phyloP scores from a whole-genome alignment of 2,797 vertebrate species.

The Leucoraja ocellata region DNA sequence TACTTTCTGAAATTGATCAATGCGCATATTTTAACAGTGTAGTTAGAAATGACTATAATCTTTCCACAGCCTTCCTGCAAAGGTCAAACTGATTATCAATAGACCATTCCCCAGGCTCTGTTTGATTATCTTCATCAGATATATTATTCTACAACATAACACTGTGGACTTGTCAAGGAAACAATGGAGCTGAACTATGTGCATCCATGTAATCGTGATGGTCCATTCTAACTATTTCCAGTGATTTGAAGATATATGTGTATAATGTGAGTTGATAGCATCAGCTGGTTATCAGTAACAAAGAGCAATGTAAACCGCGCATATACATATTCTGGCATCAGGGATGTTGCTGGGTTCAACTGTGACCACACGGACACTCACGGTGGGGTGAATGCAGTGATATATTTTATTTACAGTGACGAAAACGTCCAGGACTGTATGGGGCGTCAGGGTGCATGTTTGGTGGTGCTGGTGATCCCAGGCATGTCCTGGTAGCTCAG shows the following conservation, averaged over 20 bases:
- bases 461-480: no score
- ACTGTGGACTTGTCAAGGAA: not conserved
- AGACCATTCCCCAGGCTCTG: constrained; percentile 54
- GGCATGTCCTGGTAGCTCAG: no score
- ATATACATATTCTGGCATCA: not conserved
- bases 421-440: no score
- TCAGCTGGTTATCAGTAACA: not conserved
- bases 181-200: not conserved
- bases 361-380: no score
- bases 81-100: constrained; percentile 74
- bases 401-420: no score
- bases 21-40: constrained; percentile 70
- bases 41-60: constrained; percentile 64
- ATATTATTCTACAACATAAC: constrained; percentile 48
- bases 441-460: no score
- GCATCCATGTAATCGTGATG: not conserved
- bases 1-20: constrained; percentile 63
- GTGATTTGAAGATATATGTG: not conserved
- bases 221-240: not conserved
- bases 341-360: no score
- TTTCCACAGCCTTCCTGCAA: constrained; percentile 58
- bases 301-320: not conserved
- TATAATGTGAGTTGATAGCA: not conserved
- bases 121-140: constrained; percentile 52
- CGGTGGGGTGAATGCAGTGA: no score